These are phyloP conservation scores for Romanogobio albipinnatus DNA, from an alignment of 2,113 vertebrate species.

Conservation along the genomic window DNA sequence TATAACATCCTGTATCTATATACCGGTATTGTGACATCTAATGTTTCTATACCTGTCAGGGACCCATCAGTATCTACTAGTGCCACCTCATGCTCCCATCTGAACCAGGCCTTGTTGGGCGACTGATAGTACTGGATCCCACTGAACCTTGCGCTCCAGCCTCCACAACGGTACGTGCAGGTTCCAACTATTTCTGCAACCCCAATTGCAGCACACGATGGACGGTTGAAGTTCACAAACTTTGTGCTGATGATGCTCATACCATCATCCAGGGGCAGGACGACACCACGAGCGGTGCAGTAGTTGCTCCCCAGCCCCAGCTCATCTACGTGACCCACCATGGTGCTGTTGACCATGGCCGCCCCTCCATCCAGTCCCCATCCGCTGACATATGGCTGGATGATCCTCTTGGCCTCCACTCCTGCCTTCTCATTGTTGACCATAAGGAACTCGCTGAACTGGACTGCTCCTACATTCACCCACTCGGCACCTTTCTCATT, in stretches of 20 bases:
- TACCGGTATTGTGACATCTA: not conserved
- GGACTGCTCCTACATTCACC: conserved; percentile 85
- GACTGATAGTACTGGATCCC: conserved; percentile 73
- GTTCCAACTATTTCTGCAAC: conserved; percentile 75
- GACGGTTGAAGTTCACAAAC: conserved; percentile 83
- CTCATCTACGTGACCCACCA: conserved; percentile 83
- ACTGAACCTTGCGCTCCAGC: conserved; percentile 79
- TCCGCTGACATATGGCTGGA: conserved; percentile 65
- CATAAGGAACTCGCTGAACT: conserved; percentile 81
- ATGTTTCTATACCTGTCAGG: conserved; percentile 79
- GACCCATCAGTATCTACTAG: conserved; percentile 83
- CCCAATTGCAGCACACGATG: conserved; percentile 75
- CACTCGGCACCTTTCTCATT: conserved; percentile 88
- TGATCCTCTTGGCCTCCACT: conserved; percentile 80
- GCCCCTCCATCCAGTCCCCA: conserved; percentile 79
- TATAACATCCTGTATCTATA: not conserved
- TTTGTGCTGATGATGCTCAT: conserved; percentile 79
- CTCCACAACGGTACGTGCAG: conserved; percentile 76
- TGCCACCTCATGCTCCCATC: conserved; percentile 85
- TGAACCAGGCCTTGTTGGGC: conserved; percentile 81
- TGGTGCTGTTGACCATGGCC: conserved; percentile 76
- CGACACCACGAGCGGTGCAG: conserved; percentile 75
- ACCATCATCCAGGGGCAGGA: conserved; percentile 82
- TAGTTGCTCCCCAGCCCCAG: conserved; percentile 69
- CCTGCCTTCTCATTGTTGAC: conserved; percentile 85